A percentile compares a stretch with the other conserved stretches of the same genome.
Evolutionary conservation across 2,888 invertebrate genomes (phyloP).

Genomic region (Tuta absoluta): DNA sequence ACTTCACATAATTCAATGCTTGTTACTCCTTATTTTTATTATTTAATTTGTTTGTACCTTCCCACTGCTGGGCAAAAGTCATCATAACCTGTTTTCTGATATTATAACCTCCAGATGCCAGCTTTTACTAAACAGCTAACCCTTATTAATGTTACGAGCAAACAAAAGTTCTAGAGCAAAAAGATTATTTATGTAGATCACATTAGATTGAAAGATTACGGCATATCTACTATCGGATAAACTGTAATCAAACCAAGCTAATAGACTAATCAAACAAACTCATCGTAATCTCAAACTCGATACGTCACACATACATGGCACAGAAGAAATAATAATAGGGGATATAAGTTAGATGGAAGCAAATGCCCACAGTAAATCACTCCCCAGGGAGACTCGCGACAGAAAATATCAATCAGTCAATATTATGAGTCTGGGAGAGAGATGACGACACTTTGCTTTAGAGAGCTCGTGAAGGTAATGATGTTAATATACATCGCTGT

Average conservation of each 20-base stretch:
- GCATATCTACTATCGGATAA: background rate
- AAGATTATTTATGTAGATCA: too few relatives aligned
- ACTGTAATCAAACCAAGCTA: background rate
- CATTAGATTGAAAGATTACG: too few relatives aligned
- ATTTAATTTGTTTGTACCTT: too few relatives aligned
- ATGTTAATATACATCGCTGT: constrained; percentile 1
- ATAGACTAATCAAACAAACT: constrained; percentile 3
- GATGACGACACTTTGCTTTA: background rate
- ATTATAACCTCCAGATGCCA: too few relatives aligned
- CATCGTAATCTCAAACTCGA: constrained; percentile 1
- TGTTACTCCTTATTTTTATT: background rate
- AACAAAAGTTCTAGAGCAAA: too few relatives aligned
- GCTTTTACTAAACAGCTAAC: too few relatives aligned
- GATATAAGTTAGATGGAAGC: constrained; percentile 22
- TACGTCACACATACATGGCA: constrained; percentile 13
- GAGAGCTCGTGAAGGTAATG: background rate
- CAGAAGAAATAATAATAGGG: constrained; percentile 20
- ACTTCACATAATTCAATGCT: background rate
- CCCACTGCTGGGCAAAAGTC: too few relatives aligned
- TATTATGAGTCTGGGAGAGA: constrained; percentile 22
- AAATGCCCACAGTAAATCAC: constrained; percentile 38
- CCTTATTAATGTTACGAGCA: too few relatives aligned
- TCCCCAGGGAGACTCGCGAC: constrained; percentile 35
- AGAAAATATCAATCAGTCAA: constrained; percentile 40
- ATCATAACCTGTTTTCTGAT: too few relatives aligned